Percentiles rank a stretch among this genome's conserved stretches.
These are phyloP conservation scores for Drosophila yakuba DNA, from an alignment of 1,140 invertebrate species.

Conservation along the genomic window DNA sequence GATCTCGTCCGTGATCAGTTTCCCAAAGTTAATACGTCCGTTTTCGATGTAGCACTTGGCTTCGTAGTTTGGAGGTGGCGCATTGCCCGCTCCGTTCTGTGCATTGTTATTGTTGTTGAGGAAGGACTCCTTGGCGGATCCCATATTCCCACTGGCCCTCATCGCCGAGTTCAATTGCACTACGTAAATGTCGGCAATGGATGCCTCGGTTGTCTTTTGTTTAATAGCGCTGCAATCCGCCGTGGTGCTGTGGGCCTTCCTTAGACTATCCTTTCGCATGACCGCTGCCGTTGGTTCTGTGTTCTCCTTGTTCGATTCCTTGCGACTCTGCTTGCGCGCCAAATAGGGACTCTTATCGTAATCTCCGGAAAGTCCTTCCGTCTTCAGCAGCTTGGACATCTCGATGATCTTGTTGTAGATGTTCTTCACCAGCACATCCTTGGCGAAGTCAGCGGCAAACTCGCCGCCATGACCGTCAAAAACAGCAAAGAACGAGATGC, in stretches of 20 bases:
- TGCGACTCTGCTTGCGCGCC: slow-evolving; percentile 69
- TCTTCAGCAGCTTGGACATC: slow-evolving; percentile 88
- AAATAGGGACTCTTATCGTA: slow-evolving; percentile 78
- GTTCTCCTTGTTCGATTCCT: slow-evolving; percentile 79
- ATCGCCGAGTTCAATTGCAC: slow-evolving; percentile 74
- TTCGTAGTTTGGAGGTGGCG: slow-evolving; percentile 80
- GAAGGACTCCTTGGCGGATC: slow-evolving; percentile 68
- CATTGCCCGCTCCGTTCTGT: slow-evolving; percentile 32
- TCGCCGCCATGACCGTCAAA: slow-evolving; percentile 98
- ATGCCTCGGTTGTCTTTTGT: slow-evolving; percentile 65
- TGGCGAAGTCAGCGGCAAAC: slow-evolving; percentile 96
- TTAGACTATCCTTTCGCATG: slow-evolving; percentile 69
- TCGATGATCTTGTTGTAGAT: slow-evolving; percentile 91
- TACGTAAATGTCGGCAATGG: slow-evolving; percentile 74
- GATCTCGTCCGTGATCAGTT: slow-evolving; percentile 94
- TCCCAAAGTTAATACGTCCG: slow-evolving; percentile 91
- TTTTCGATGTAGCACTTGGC: slow-evolving; percentile 88
- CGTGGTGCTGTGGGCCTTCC: slow-evolving; percentile 71
- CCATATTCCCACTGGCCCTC: slow-evolving; percentile 54
- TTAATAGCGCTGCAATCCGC: slow-evolving; percentile 67
- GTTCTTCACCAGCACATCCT: slow-evolving; percentile 91
- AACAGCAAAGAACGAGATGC: slow-evolving; percentile 94
- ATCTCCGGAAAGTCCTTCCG: slow-evolving; percentile 32
- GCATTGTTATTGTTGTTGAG: slow-evolving; percentile 74
- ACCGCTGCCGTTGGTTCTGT: slow-evolving; percentile 38